Evolutionary conservation across 2,113 vertebrate species (phyloP).

Genomic region (Dromaius novaehollandiae): DNA sequence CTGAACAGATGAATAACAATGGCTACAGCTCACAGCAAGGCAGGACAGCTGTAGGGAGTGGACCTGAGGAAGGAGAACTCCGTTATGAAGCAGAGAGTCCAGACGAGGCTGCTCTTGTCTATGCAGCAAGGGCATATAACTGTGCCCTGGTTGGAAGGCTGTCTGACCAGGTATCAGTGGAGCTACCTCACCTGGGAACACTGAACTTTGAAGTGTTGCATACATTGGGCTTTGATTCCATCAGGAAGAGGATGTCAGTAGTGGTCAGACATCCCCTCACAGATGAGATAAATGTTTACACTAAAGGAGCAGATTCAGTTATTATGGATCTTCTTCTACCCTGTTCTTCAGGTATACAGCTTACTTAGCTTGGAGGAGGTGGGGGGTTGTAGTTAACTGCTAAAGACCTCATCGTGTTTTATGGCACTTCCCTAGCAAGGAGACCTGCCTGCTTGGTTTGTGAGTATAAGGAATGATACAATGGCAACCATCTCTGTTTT

Average conservation of each 20-base stretch:
- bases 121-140: conserved; percentile 91
- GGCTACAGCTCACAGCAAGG: conserved; percentile 67
- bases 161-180: conserved; percentile 91
- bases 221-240: conserved; percentile 92
- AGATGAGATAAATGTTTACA: conserved; percentile 93
- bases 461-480: neutral
- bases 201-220: conserved; percentile 94
- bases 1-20: conserved; percentile 57
- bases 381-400: neutral
- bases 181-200: conserved; percentile 92
- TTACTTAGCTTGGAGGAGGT: neutral
- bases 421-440: neutral
- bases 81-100: conserved; percentile 95
- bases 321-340: conserved; percentile 93
- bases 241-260: conserved; percentile 96
- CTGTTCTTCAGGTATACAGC: conserved; percentile 77
- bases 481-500: neutral
- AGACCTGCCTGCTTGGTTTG: neutral
- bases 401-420: neutral
- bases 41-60: neutral
- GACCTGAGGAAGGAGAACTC: conserved; percentile 79
- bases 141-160: conserved; percentile 90
- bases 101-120: conserved; percentile 94
- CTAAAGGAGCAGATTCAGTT: conserved; percentile 95
- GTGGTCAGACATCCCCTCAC: conserved; percentile 95